phyloP scores from a whole-genome alignment of 92 coral and sea anemone genomes.

The Siderastrea siderea region DNA sequence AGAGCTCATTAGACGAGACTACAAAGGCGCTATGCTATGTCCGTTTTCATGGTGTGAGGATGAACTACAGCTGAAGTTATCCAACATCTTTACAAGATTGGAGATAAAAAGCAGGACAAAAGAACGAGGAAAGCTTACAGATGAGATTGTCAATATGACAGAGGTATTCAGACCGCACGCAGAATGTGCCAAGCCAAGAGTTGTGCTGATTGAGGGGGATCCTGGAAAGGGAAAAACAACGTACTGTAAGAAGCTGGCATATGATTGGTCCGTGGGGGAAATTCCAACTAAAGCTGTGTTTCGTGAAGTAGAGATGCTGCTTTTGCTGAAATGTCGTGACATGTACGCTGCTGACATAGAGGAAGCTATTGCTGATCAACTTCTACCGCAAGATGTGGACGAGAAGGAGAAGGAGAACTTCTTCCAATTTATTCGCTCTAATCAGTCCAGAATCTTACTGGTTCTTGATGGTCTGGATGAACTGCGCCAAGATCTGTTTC shows the following conservation, averaged over 20 bases:
- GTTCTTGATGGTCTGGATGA: slow-evolving; percentile 45
- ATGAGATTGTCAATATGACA: neutral
- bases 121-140: slow-evolving; percentile 18
- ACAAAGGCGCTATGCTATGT: slow-evolving; percentile 23
- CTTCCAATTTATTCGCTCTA: slow-evolving; percentile 11
- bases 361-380: slow-evolving; percentile 28
- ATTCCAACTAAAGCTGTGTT: neutral
- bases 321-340: no score
- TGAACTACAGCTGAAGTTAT: slow-evolving; percentile 4
- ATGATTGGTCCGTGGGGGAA: slow-evolving; percentile 32
- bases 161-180: no score
- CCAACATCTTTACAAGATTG: slow-evolving; percentile 19
- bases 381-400: neutral
- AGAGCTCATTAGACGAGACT: slow-evolving; percentile 10
- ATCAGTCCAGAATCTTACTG: neutral
- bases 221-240: neutral
- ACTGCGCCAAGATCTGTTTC: neutral
- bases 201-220: no score
- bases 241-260: slow-evolving; percentile 41
- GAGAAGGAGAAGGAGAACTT: slow-evolving; percentile 13
- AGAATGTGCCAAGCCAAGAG: no score
- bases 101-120: slow-evolving; percentile 8
- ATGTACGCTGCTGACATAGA: neutral
- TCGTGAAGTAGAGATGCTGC: no score
- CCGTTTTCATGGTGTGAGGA: slow-evolving; percentile 29